Percentiles rank a stretch among this genome's conserved stretches.
Evolutionary conservation across 2,888 invertebrate species (phyloP).

Genomic region (Malthinus flaveolus): DNA sequence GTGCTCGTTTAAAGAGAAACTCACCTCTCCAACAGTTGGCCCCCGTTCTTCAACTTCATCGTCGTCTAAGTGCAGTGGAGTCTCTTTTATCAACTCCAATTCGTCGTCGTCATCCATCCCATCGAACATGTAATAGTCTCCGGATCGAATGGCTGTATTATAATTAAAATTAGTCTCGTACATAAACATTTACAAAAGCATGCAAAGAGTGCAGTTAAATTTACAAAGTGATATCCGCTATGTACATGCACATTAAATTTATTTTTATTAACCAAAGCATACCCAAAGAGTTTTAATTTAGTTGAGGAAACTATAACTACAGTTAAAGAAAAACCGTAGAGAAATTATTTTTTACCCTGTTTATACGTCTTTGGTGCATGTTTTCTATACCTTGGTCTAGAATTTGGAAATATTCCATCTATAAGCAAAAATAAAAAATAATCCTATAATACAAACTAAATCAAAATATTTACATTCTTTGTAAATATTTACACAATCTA

Average conservation of each 20-base stretch:
- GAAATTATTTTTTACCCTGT: conserved; percentile 56
- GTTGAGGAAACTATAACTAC: background rate
- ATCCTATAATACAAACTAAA: conserved; percentile 3
- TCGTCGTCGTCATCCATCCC: conserved; percentile 84
- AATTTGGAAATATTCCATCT: conserved; percentile 59
- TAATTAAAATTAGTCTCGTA: conserved; percentile 16
- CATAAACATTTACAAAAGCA: background rate
- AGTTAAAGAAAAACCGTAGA: conserved; percentile 15
- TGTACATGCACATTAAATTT: background rate
- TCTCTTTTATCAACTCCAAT: conserved; percentile 60
- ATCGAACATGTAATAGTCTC: conserved; percentile 99
- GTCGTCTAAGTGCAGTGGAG: conserved; percentile 41
- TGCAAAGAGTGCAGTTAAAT: background rate
- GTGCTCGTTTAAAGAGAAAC: conserved; percentile 6
- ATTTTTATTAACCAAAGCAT: background rate
- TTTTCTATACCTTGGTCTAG: conserved; percentile 58
- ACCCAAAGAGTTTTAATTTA: background rate
- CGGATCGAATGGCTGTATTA: conserved; percentile 87
- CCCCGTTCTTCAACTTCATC: conserved; percentile 33
- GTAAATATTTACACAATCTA: conserved; percentile 2
- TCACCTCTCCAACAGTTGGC: conserved; percentile 46
- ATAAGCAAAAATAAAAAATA: conserved; percentile 42
- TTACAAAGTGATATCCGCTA: background rate
- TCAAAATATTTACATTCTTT: background rate
- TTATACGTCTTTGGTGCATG: conserved; percentile 58